Conservation (phyloP, 2,113 vertebrate genomes). For the Gavia stellata region DNA sequence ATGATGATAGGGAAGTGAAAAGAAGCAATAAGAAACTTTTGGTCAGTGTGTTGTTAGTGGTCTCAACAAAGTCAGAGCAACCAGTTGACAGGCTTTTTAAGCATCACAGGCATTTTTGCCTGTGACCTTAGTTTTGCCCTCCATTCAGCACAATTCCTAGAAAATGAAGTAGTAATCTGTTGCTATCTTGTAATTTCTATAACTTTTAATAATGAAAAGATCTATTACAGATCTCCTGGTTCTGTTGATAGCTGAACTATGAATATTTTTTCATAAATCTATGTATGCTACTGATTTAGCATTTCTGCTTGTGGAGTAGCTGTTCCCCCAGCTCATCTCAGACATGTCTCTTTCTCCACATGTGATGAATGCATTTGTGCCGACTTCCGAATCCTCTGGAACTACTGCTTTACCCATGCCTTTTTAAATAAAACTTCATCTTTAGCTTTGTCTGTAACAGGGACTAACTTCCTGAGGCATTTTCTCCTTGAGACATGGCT, state of each 20-base stretch:
- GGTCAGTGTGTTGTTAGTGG: background rate
- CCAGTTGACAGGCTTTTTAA: background rate
- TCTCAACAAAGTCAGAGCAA: background rate
- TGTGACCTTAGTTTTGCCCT: background rate
- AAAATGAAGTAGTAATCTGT: background rate
- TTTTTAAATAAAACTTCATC: background rate
- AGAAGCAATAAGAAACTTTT: background rate
- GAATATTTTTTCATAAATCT: background rate
- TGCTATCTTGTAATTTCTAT: background rate
- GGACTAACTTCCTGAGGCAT: background rate
- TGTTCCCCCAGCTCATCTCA: background rate
- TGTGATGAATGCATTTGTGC: background rate
- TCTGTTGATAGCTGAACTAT: background rate
- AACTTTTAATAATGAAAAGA: background rate
- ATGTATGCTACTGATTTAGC: background rate
- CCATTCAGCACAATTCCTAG: background rate
- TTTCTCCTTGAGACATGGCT: background rate
- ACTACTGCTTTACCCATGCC: background rate
- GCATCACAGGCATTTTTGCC: background rate
- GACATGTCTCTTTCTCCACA: background rate
- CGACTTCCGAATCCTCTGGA: background rate
- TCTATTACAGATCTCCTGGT: background rate
- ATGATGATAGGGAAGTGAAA: background rate
- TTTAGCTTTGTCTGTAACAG: background rate
- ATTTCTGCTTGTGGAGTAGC: background rate